Evolutionary conservation across 2,888 invertebrate genomes (phyloP).

Genomic region (Cyrtodaria siliqua): DNA sequence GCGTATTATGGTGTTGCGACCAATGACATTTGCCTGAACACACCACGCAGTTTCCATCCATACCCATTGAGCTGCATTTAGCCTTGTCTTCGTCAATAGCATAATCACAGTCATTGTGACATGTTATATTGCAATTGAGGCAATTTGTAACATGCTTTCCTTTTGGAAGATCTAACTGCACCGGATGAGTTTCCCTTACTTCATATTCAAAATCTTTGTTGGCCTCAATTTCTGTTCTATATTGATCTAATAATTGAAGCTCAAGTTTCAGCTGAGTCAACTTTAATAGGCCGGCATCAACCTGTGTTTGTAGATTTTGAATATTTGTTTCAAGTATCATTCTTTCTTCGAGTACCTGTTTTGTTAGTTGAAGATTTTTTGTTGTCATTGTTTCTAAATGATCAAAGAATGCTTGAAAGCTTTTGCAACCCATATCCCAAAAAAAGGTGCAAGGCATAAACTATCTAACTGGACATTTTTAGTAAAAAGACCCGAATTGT

Average conservation of each 20-base stretch:
- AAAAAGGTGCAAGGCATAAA: conserved; percentile 28
- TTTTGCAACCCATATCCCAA: conserved; percentile 53
- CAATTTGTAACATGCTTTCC: background rate
- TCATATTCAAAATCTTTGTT: conserved; percentile 65
- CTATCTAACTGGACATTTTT: conserved; percentile 14
- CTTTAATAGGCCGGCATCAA: conserved; percentile 8
- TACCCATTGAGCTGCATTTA: conserved; percentile 47
- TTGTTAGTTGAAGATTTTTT: conserved; percentile 52
- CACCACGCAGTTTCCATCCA: conserved; percentile 30
- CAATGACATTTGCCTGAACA: conserved; percentile 48
- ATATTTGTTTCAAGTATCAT: conserved; percentile 39
- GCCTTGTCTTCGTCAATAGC: conserved; percentile 42
- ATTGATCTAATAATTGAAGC: conserved; percentile 26
- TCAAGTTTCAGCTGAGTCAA: background rate
- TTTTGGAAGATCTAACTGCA: conserved; percentile 28
- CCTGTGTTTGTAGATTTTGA: background rate
- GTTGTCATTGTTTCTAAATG: conserved; percentile 25
- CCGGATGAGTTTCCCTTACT: conserved; percentile 58
- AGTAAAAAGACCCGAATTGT: conserved; percentile 58
- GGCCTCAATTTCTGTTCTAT: conserved; percentile 39
- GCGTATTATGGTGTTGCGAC: conserved; percentile 49
- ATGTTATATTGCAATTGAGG: background rate
- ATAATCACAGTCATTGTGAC: background rate
- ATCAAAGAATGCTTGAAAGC: conserved; percentile 48
- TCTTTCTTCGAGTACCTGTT: conserved; percentile 50